phyloP scores from a whole-genome alignment of 2,797 vertebrate species.

The Eulemur mongoz region DNA sequence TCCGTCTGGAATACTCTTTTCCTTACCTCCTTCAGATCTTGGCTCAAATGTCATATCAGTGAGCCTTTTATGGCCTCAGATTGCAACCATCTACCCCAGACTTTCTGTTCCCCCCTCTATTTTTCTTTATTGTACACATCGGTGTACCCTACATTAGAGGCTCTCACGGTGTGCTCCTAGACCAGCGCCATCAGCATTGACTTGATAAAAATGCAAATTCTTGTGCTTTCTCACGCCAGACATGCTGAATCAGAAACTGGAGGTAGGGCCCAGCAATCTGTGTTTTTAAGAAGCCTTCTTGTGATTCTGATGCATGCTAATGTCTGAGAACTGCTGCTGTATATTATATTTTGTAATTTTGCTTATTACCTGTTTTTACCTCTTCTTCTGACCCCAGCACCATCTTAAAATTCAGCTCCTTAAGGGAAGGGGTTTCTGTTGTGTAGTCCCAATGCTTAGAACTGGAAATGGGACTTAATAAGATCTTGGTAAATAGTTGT shows the following conservation, averaged over 20 bases:
- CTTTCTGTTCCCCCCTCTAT: background rate
- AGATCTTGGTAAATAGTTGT: background rate
- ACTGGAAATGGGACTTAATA: background rate
- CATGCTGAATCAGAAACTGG: background rate
- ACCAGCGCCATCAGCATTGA: background rate
- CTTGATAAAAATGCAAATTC: background rate
- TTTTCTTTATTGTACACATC: background rate
- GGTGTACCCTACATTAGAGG: no score
- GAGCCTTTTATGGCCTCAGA: background rate
- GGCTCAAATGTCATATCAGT: background rate
- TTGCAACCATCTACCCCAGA: rapidly evolving
- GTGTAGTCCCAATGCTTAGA: background rate
- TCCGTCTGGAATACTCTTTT: background rate
- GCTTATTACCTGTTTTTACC: background rate
- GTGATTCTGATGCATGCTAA: background rate
- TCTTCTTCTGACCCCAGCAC: background rate
- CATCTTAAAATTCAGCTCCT: background rate
- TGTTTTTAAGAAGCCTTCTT: background rate
- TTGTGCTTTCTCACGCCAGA: background rate
- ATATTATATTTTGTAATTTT: background rate
- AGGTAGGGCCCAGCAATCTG: background rate
- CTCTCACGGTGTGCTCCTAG: background rate
- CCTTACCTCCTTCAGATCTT: background rate
- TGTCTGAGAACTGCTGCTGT: background rate
- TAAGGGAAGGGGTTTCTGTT: background rate